Evolutionary conservation across 2,797 vertebrate genomes (phyloP).

Genomic region (Artibeus jamaicensis): DNA sequence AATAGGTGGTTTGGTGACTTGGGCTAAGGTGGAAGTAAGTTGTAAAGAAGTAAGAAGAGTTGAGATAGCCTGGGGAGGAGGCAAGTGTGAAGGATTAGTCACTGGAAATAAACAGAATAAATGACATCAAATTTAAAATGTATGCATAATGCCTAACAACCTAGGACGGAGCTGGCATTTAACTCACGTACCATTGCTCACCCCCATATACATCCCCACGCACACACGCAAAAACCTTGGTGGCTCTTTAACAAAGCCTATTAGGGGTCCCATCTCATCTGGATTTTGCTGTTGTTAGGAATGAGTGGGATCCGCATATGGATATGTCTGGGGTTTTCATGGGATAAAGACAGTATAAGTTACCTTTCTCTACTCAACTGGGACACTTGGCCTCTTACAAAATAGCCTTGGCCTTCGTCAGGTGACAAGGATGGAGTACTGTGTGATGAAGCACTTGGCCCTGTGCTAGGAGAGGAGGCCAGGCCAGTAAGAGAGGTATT

Average conservation of each 20-base stretch:
- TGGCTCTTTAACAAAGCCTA: not conserved
- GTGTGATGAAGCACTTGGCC: not conserved
- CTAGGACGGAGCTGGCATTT: not conserved
- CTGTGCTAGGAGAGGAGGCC: not conserved
- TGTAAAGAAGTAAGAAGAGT: not conserved
- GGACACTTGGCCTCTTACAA: not conserved
- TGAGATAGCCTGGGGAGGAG: not conserved
- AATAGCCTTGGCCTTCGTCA: not conserved
- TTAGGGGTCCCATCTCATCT: not conserved
- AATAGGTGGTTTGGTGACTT: not conserved
- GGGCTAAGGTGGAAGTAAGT: not conserved
- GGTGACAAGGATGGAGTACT: not conserved
- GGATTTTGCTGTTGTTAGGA: not conserved
- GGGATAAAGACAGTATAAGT: not conserved
- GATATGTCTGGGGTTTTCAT: not conserved
- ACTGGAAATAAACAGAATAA: not conserved
- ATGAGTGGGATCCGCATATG: not conserved
- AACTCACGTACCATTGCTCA: not conserved
- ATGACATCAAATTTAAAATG: not conserved
- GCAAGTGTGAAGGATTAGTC: not conserved
- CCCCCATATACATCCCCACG: not conserved
- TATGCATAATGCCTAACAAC: not conserved
- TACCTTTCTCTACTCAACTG: not conserved
- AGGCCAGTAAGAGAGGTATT: not conserved
- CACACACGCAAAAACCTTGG: not conserved